A percentile compares a stretch with the other conserved stretches of the same genome.
These are phyloP conservation scores for Drosophila melanogaster DNA, from an alignment of 1,140 invertebrate species.

Conservation along the genomic window DNA sequence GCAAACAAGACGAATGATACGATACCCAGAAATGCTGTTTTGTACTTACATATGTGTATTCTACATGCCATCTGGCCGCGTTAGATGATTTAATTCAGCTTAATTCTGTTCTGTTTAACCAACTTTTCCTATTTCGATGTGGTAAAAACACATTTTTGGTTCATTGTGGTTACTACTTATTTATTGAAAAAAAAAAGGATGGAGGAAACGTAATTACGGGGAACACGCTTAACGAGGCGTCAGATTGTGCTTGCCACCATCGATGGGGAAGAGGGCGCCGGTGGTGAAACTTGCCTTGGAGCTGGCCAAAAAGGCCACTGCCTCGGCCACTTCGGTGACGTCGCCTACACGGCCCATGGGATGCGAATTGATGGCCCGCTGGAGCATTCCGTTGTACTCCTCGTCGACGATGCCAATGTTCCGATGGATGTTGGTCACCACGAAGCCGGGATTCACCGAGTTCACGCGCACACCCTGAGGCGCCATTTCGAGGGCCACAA, in stretches of 20 bases:
- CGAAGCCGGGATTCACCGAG: constrained; percentile 92
- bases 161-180: constrained; percentile 35
- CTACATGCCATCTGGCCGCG: too few relatives aligned
- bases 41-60: background rate
- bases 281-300: constrained; percentile 92
- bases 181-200: constrained; percentile 36
- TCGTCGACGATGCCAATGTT: constrained; percentile 90
- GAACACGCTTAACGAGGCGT: constrained; percentile 66
- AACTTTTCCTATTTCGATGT: background rate
- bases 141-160: background rate
- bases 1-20: background rate
- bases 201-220: constrained; percentile 26
- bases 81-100: background rate
- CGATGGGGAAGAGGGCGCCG: constrained; percentile 91
- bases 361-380: constrained; percentile 91
- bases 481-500: constrained; percentile 91
- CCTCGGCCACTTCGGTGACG: constrained; percentile 90
- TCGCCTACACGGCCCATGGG: constrained; percentile 92
- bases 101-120: background rate
- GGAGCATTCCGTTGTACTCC: constrained; percentile 89
- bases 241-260: constrained; percentile 87
- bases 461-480: constrained; percentile 93
- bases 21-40: background rate
- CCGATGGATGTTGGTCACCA: constrained; percentile 92
- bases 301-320: constrained; percentile 93